Conservation (phyloP, 2,113 vertebrate genomes). For the Seriola dumerili region DNA sequence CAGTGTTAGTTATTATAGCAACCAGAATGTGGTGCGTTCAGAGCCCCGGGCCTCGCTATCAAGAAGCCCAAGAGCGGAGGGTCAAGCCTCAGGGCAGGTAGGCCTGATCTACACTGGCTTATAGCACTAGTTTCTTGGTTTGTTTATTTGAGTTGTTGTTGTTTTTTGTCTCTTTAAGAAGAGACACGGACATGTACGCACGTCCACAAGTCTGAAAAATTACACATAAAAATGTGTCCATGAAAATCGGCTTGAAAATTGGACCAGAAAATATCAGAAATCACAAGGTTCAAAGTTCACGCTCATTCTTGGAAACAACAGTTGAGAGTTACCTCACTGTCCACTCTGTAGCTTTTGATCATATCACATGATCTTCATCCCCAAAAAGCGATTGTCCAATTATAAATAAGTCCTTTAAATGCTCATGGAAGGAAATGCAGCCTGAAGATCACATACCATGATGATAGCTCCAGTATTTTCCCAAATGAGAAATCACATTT, state of each 20-base stretch:
- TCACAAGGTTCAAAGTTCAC: too few species aligned
- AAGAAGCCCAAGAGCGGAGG: constrained; percentile 92
- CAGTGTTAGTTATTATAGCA: constrained; percentile 93
- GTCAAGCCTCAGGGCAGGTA: constrained; percentile 94
- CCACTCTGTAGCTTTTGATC: neutral
- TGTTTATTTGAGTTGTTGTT: neutral
- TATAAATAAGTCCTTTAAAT: too few species aligned
- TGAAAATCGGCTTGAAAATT: neutral
- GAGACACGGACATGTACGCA: neutral
- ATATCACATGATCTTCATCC: neutral
- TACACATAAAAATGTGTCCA: neutral
- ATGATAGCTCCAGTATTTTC: neutral
- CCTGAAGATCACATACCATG: neutral
- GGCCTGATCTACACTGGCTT: neutral
- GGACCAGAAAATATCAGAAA: neutral
- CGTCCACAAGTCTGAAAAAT: neutral
- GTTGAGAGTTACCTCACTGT: neutral
- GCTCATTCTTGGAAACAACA: neutral
- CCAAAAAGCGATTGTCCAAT: neutral
- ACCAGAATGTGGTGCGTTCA: constrained; percentile 87
- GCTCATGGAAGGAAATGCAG: neutral
- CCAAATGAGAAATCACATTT: neutral
- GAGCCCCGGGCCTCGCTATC: constrained; percentile 85
- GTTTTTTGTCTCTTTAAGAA: neutral
- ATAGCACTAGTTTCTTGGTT: too few species aligned